phyloP scores from a whole-genome alignment of 1,140 invertebrate genomes.

The Nautilus pompilius region DNA sequence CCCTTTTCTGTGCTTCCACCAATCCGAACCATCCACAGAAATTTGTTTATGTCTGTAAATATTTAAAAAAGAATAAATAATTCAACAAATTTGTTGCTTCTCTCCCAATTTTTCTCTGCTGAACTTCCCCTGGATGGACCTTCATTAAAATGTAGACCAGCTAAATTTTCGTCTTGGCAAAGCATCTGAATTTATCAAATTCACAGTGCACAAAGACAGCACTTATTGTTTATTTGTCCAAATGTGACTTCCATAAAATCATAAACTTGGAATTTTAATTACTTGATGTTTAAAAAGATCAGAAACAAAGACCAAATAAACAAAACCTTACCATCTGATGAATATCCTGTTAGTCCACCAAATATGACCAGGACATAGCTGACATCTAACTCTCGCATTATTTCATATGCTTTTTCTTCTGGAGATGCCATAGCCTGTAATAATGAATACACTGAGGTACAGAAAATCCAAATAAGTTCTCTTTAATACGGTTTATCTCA shows the following conservation, averaged over 20 bases:
- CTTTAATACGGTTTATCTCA: too few species aligned
- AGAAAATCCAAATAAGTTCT: too few species aligned
- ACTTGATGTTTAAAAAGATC: too few species aligned
- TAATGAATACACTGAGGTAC: slow-evolving; percentile 7
- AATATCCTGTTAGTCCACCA: slow-evolving; percentile 96
- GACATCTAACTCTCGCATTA: slow-evolving; percentile 95
- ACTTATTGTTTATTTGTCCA: too few species aligned
- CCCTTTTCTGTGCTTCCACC: slow-evolving; percentile 94
- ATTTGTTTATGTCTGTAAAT: slow-evolving; percentile 89
- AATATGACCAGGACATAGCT: slow-evolving; percentile 98
- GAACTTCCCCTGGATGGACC: too few species aligned
- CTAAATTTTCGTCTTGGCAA: too few species aligned
- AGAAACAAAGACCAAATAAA: too few species aligned
- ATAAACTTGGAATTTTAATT: background rate
- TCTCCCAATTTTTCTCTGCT: too few species aligned
- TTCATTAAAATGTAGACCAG: too few species aligned
- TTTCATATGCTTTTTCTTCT: slow-evolving; percentile 95
- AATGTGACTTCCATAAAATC: background rate
- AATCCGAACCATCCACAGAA: slow-evolving; percentile 99
- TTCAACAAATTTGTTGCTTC: background rate
- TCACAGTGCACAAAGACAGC: too few species aligned
- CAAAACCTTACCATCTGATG: slow-evolving; percentile 82
- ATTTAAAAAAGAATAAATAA: background rate
- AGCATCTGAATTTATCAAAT: too few species aligned
- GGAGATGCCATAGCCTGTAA: slow-evolving; percentile 86